phyloP scores from a whole-genome alignment of 1,140 invertebrate species.

The Agrypnia vestita region DNA sequence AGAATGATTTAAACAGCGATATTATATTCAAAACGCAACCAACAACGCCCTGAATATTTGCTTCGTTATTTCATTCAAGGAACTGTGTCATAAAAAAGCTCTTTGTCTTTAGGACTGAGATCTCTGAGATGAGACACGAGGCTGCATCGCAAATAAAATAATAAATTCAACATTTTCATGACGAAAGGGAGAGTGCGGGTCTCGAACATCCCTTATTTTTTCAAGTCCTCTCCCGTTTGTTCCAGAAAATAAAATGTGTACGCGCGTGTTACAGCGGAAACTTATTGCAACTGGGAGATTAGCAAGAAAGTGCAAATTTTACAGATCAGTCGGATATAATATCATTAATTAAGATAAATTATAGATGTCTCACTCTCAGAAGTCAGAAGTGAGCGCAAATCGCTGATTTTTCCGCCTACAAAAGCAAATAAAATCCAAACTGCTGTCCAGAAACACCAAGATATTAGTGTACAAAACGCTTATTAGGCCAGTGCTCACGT shows the following conservation, averaged over 20 bases:
- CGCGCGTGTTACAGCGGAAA: slow-evolving; percentile 5
- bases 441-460: no score
- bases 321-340: no score
- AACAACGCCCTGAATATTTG: slow-evolving; percentile 28
- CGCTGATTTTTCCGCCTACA: no score
- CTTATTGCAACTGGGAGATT: neutral
- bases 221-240: neutral
- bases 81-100: slow-evolving; percentile 40
- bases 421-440: no score
- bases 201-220: neutral
- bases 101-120: slow-evolving; percentile 35
- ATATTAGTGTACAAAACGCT: no score
- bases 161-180: slow-evolving; percentile 35
- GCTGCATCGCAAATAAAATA: slow-evolving; percentile 44
- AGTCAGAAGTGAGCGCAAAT: no score
- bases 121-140: slow-evolving; percentile 27
- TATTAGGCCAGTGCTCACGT: no score
- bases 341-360: no score
- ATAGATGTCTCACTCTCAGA: no score
- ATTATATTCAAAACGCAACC: slow-evolving; percentile 46
- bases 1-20: slow-evolving; percentile 38
- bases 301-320: no score
- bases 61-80: slow-evolving; percentile 44
- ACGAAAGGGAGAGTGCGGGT: neutral
- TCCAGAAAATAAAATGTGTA: slow-evolving; percentile 14